phyloP scores from a whole-genome alignment of 1,140 invertebrate genomes.

The Pseudomyrmex flavicornis region DNA sequence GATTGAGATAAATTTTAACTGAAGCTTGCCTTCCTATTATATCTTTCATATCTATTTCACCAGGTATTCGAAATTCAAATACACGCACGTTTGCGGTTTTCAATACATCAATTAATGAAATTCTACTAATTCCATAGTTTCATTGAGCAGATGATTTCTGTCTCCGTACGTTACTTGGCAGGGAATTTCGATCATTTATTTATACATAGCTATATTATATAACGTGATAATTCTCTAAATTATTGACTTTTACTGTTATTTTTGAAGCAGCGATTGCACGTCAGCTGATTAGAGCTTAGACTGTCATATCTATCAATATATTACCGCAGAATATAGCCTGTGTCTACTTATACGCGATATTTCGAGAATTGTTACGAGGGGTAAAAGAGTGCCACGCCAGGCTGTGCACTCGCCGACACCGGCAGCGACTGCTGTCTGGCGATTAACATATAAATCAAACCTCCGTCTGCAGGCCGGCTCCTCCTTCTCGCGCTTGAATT shows the following conservation, averaged over 20 bases:
- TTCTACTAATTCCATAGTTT: conserved; percentile 37
- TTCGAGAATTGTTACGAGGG: conserved; percentile 68
- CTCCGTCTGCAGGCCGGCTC: conserved; percentile 42
- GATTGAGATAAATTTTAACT: conserved; percentile 37
- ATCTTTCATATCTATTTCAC: conserved; percentile 51
- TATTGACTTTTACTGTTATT: too few relatives aligned
- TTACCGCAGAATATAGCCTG: conserved; percentile 5
- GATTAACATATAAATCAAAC: conserved; percentile 78
- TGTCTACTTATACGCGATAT: conserved; percentile 72
- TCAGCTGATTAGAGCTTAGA: background rate
- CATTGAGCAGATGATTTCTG: conserved; percentile 40
- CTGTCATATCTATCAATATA: conserved; percentile 54
- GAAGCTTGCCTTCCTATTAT: conserved; percentile 21
- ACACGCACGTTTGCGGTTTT: conserved; percentile 18
- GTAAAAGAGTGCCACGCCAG: conserved; percentile 59
- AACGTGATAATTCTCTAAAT: background rate
- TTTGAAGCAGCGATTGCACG: too few relatives aligned
- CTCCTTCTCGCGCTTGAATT: conserved; percentile 31
- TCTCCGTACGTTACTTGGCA: background rate
- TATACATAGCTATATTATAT: background rate
- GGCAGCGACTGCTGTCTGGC: conserved; percentile 66
- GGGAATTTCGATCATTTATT: conserved; percentile 12
- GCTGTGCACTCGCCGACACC: conserved; percentile 60
- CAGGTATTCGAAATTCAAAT: conserved; percentile 34
- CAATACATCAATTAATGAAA: conserved; percentile 47